Evolutionary conservation across 2,888 invertebrate genomes (phyloP), one percentile per base, ranked within the genome.

Genomic region (Linyphia triangularis): DNA sequence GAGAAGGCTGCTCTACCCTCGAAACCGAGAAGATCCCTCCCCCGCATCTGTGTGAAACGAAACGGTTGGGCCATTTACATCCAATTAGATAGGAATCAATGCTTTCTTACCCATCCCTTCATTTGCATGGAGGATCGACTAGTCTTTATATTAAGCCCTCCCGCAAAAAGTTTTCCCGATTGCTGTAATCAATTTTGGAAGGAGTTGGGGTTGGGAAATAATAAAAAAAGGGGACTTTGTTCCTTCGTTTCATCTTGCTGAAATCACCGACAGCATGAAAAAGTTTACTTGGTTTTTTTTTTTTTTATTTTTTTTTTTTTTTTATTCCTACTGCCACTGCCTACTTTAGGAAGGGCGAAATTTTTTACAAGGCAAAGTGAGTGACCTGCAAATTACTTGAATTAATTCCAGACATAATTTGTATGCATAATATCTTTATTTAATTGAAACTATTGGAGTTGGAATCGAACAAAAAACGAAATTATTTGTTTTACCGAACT

Each of bases 21-120:
- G 37, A 63, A 2, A 40, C 37, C 37, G 22, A n/a, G 22, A 37
- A 30, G 65, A 33, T 65, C 28, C 28, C 28, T 63, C 61, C 61
- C 3, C 28, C 65, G 16, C 73, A 73, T 73, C 51, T 26, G 51
- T 26, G 51, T 5, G 51, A 73, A 51, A 19, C 13, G 79, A 51
- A 51, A 51, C 73, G 57, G 51, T 28, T 51, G 26, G 6, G 13
- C 84, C 85, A 85, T 85, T 85, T 85, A 79, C 85, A 85, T 85
- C 72, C 85, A 85, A 85, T 79, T 79, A 85, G 79, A 69, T 61
- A 30, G 40, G 70, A 78, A 85, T 85, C 85, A 78, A 85, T 85
- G 78, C 33, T 40, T 43, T 19, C 70, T 40, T 40, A 13, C 28
- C 61, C 37, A 13, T 19, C 57, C 57, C 24, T 16, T 40, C 63